Percentiles rank a stretch among this genome's conserved stretches.
Evolutionary conservation across 2,113 vertebrate species (phyloP).

Genomic region (Dolichallabes microphthalmus): DNA sequence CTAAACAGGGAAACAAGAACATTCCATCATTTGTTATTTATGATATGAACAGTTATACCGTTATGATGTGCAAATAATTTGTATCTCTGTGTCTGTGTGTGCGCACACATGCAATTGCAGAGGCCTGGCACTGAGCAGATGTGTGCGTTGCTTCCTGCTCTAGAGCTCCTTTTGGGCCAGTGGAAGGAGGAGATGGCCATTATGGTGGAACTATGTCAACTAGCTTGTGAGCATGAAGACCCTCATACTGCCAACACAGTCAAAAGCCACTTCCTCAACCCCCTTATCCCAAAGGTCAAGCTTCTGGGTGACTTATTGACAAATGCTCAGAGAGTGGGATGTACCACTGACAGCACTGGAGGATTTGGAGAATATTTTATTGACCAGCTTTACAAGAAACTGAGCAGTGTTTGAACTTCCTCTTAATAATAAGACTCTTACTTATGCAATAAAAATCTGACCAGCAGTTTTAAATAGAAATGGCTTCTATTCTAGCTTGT

Average conservation of each 20-base stretch:
- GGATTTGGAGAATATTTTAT: conserved; percentile 78
- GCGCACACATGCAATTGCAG: conserved; percentile 54
- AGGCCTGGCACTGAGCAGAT: conserved; percentile 69
- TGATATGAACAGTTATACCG: no score
- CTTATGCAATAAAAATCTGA: conserved; percentile 8
- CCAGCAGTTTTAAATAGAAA: not conserved
- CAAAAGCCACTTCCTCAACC: conserved; percentile 70
- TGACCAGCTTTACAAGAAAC: conserved; percentile 70
- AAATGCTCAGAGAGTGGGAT: conserved; percentile 71
- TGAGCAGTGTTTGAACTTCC: conserved; percentile 50
- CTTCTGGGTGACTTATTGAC: conserved; percentile 74
- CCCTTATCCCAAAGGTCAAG: conserved; percentile 70
- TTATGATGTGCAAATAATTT: no score
- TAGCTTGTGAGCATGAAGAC: conserved; percentile 69
- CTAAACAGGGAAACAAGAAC: not conserved
- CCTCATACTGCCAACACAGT: conserved; percentile 70
- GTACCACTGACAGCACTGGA: conserved; percentile 61
- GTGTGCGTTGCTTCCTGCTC: conserved; percentile 64
- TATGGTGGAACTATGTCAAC: conserved; percentile 71
- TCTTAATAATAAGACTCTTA: not conserved
- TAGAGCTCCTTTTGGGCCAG: conserved; percentile 69
- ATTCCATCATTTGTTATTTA: not conserved
- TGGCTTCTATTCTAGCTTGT: not conserved
- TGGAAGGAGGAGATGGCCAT: conserved; percentile 71
- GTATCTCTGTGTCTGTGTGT: not conserved